These are phyloP conservation scores for Ceratothoa steindachneri DNA, from an alignment of 2,888 invertebrate genomes.

Conservation along the genomic window DNA sequence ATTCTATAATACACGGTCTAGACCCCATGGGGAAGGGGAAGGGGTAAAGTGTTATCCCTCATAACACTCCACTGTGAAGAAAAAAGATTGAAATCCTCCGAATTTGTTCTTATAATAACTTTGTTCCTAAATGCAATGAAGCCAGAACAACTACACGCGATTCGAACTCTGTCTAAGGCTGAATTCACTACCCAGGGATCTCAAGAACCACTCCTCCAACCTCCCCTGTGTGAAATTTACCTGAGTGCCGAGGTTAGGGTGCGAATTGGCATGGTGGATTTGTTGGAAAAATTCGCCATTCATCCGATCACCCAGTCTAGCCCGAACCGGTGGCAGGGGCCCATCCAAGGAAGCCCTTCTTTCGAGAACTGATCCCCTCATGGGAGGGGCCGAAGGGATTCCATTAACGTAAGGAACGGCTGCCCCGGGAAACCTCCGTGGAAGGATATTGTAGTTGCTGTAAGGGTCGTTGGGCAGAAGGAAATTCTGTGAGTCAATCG, in stretches of 20 bases:
- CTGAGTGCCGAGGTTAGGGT: background rate
- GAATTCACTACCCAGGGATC: too few species aligned
- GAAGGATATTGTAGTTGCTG: background rate
- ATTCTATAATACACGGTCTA: too few species aligned
- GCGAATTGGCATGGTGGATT: background rate
- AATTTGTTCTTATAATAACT: too few species aligned
- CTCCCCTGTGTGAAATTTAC: too few species aligned
- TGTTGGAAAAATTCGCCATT: background rate
- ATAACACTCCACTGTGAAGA: too few species aligned
- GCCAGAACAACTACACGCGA: too few species aligned
- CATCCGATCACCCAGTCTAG: background rate
- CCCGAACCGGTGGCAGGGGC: background rate
- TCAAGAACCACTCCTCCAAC: too few species aligned
- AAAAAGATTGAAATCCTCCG: too few species aligned
- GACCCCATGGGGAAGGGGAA: too few species aligned
- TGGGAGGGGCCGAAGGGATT: background rate
- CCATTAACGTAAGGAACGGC: background rate
- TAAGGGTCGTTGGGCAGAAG: background rate
- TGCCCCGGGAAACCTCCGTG: background rate
- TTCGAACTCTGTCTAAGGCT: too few species aligned
- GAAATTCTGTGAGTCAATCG: slow-evolving; percentile 1
- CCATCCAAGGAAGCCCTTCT: background rate
- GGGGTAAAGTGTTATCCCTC: too few species aligned
- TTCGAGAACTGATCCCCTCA: background rate
- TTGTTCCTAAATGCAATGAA: too few species aligned